These are phyloP conservation scores for Psammodynastes pulverulentus DNA, from an alignment of 2,113 vertebrate species.

Conservation along the genomic window DNA sequence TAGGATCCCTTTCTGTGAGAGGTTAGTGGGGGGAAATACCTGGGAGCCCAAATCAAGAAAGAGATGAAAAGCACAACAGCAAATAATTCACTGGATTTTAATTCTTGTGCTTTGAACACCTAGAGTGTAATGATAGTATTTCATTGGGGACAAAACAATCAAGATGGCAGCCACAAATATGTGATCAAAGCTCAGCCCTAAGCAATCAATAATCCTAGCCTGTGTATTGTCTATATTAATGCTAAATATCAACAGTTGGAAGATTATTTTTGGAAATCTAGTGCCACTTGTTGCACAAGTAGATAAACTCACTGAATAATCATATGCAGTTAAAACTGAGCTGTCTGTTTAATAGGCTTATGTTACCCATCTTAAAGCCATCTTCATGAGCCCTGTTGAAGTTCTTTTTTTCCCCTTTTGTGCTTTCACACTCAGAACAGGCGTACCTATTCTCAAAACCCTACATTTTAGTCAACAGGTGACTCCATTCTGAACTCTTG, in stretches of 20 bases:
- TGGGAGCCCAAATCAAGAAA: background rate
- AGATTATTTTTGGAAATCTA: background rate
- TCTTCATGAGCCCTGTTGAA: background rate
- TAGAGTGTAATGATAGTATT: background rate
- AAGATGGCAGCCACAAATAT: background rate
- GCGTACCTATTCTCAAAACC: background rate
- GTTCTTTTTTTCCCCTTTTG: background rate
- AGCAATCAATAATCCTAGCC: background rate
- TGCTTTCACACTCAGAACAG: rapidly evolving
- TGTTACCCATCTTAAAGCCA: background rate
- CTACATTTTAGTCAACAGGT: conserved; percentile 16
- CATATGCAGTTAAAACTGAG: background rate
- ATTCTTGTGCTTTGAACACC: background rate
- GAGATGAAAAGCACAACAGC: background rate
- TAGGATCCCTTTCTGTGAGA: background rate
- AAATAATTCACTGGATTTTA: background rate
- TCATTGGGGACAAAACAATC: background rate
- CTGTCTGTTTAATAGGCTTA: background rate
- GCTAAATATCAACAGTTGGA: background rate
- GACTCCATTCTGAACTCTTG: background rate
- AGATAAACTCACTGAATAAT: background rate
- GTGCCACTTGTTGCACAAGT: background rate
- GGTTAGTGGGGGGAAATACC: background rate
- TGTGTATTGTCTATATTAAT: background rate
- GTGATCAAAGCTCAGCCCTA: background rate